A percentile compares a stretch with the other conserved stretches of the same genome.
phyloP scores from a whole-genome alignment of 2,888 invertebrate genomes.

The Epinotia brunnichana region DNA sequence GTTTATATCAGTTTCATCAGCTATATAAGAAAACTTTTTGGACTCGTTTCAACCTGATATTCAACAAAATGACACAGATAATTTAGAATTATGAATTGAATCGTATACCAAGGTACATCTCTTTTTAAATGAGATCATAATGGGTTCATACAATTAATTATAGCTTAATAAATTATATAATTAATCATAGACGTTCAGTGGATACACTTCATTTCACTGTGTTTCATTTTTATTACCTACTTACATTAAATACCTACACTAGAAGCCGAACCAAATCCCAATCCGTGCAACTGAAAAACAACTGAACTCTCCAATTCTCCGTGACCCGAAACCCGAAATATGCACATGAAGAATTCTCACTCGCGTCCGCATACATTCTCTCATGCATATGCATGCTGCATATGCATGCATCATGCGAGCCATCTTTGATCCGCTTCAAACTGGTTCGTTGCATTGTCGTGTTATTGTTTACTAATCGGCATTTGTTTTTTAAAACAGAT shows the following conservation, averaged over 20 bases:
- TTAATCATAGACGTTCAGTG: no score
- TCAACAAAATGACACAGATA: no score
- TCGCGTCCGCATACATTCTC: conserved; percentile 26
- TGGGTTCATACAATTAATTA: no score
- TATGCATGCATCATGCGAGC: conserved; percentile 37
- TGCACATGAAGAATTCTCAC: conserved; percentile 32
- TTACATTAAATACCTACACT: not conserved
- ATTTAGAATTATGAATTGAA: no score
- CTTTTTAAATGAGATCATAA: no score
- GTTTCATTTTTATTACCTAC: no score
- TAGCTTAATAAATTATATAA: no score
- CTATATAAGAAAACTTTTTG: no score
- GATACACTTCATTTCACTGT: no score
- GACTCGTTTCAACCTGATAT: no score
- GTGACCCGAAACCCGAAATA: conserved; percentile 28
- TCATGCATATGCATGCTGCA: conserved; percentile 40
- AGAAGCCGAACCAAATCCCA: not conserved
- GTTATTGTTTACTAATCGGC: conserved; percentile 39
- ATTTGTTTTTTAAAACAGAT: conserved; percentile 31
- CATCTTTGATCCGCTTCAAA: conserved; percentile 41
- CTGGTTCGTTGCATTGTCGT: conserved; percentile 23
- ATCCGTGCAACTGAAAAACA: not conserved
- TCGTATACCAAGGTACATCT: no score
- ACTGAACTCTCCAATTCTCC: not conserved
- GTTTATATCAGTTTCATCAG: no score